These are phyloP conservation scores for Trichomalopsis sarcophagae DNA, from an alignment of 1,140 invertebrate species.

Conservation along the genomic window DNA sequence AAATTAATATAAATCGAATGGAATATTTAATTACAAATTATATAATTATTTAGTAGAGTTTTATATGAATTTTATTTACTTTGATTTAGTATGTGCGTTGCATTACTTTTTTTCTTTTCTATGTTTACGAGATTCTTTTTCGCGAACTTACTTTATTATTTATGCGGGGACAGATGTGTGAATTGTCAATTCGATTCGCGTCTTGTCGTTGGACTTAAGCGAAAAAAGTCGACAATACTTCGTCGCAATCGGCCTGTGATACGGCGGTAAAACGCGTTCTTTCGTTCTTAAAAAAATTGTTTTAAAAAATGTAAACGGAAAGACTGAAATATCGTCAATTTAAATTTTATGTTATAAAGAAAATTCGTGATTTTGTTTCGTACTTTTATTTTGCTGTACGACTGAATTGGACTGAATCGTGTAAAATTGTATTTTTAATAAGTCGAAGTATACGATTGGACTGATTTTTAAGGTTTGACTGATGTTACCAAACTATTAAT, in stretches of 20 bases:
- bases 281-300: conserved; percentile 61
- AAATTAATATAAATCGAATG: conserved; percentile 75
- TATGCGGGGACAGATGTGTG: conserved; percentile 37
- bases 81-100: conserved; percentile 48
- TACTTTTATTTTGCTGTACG: conserved; percentile 59
- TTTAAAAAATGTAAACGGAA: conserved; percentile 60
- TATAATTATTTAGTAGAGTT: conserved; percentile 72
- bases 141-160: conserved; percentile 42
- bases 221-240: conserved; percentile 53
- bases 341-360: conserved; percentile 50
- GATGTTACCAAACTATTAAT: conserved; percentile 75
- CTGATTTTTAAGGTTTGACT: conserved; percentile 74
- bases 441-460: conserved; percentile 70
- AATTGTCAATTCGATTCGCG: conserved; percentile 44
- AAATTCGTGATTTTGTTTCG: conserved; percentile 51
- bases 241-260: conserved; percentile 64
- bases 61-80: conserved; percentile 69
- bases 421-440: conserved; percentile 64
- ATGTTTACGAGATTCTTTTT: conserved; percentile 59
- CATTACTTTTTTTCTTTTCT: conserved; percentile 61
- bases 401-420: conserved; percentile 73
- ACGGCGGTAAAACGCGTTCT: conserved; percentile 62
- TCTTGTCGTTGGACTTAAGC: conserved; percentile 53
- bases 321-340: conserved; percentile 55
- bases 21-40: conserved; percentile 75